Evolutionary conservation across 2,797 vertebrate genomes (phyloP).

Genomic region (Microcaecilia unicolor): DNA sequence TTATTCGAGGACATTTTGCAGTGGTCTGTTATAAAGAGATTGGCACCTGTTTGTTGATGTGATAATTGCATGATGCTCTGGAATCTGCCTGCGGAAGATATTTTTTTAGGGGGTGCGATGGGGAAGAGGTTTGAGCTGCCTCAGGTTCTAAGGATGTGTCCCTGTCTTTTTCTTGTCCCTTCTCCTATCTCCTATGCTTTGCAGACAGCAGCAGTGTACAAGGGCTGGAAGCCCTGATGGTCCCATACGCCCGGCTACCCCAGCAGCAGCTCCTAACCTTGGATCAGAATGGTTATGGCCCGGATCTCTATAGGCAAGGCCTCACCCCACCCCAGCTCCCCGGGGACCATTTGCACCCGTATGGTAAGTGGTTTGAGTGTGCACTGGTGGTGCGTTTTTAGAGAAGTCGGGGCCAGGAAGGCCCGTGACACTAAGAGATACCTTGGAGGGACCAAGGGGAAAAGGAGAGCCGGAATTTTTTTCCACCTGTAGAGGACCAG

Average conservation of each 20-base stretch:
- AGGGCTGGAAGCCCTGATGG: slow-evolving; percentile 73
- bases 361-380: slow-evolving; percentile 75
- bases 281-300: slow-evolving; percentile 72
- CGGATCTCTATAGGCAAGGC: slow-evolving; percentile 75
- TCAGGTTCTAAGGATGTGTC: background rate
- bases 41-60: no score
- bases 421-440: no score
- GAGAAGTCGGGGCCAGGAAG: no score
- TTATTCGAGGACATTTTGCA: no score
- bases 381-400: no score
- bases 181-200: background rate
- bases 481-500: no score
- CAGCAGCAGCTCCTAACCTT: slow-evolving; percentile 73
- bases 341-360: slow-evolving; percentile 73
- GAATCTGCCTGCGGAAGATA: no score
- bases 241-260: slow-evolving; percentile 64
- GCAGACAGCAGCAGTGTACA: slow-evolving; percentile 72
- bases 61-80: no score
- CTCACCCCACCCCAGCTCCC: slow-evolving; percentile 78
- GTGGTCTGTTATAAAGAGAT: no score
- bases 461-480: background rate
- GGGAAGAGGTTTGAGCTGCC: background rate
- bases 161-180: background rate
- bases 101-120: background rate
- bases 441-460: background rate